These are phyloP conservation scores for Sylvilagus bachmani DNA, from an alignment of 2,113 vertebrate species.

Conservation along the genomic window DNA sequence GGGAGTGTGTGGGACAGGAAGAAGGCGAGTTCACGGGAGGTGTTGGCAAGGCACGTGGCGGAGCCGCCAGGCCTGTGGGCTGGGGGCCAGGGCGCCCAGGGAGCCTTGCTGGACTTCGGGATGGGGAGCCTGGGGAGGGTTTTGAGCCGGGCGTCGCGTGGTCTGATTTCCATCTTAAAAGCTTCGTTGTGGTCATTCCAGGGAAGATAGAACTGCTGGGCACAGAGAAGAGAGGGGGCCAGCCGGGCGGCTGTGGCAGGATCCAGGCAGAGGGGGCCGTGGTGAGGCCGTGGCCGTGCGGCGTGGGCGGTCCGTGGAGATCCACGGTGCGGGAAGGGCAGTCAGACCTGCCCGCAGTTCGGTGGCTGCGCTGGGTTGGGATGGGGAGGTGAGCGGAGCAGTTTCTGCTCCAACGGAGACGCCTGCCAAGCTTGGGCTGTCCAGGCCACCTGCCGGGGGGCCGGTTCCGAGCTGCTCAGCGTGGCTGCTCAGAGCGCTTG, in stretches of 20 bases:
- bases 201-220: not conserved
- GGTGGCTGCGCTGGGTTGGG: not conserved
- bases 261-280: not conserved
- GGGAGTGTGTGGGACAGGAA: accelerated
- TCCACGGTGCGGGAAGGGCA: not conserved
- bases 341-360: not conserved
- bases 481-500: not conserved
- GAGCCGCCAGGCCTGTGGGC: too few species aligned
- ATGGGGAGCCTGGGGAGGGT: not conserved
- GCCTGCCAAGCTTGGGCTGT: too few species aligned
- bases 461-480: not conserved
- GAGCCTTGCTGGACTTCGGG: not conserved
- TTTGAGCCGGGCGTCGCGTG: not conserved
- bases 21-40: not conserved
- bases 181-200: not conserved
- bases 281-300: too few species aligned
- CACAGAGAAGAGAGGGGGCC: not conserved
- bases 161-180: not conserved
- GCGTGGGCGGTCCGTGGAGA: not conserved
- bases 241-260: too few species aligned
- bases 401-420: not conserved
- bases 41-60: accelerated
- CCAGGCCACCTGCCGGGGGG: accelerated
- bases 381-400: not conserved
- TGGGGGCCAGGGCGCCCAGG: too few species aligned